Percentiles rank a stretch among this genome's conserved stretches.
Conservation (phyloP, 2,797 vertebrate genomes). For the Yasuhikotakia modesta region DNA sequence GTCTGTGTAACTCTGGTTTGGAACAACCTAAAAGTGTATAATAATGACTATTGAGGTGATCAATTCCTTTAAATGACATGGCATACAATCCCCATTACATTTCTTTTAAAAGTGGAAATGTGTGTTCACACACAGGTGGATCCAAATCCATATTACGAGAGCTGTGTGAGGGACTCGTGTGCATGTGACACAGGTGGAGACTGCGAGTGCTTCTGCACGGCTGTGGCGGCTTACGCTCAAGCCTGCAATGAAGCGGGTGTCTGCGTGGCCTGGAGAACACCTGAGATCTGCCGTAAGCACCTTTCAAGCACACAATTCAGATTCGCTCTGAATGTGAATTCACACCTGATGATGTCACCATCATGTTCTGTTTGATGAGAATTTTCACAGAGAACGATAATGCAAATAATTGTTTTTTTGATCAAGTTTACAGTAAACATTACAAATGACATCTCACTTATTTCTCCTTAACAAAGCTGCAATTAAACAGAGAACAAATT, state of each 20-base stretch:
- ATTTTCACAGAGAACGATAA: too few species aligned
- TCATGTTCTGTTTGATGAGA: too few species aligned
- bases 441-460: too few species aligned
- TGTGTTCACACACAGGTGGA: conserved; percentile 70
- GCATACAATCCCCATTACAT: not conserved
- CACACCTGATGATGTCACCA: too few species aligned
- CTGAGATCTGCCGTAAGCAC: conserved; percentile 82
- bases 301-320: not conserved
- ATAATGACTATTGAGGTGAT: not conserved
- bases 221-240: conserved; percentile 81
- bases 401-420: too few species aligned
- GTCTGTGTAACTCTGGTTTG: too few species aligned
- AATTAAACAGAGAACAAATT: too few species aligned
- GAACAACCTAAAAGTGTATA: not conserved
- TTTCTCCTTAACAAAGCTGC: too few species aligned
- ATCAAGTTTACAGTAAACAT: too few species aligned
- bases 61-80: not conserved
- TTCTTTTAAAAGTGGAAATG: not conserved
- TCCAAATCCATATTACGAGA: conserved; percentile 71
- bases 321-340: too few species aligned
- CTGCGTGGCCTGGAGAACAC: conserved; percentile 82
- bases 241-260: conserved; percentile 77
- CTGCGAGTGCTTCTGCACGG: conserved; percentile 83
- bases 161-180: conserved; percentile 82
- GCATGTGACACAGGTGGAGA: conserved; percentile 82